Percentiles rank a stretch among this genome's conserved stretches.
These are phyloP conservation scores for Tauraco erythrolophus DNA, from an alignment of 2,113 vertebrate genomes.

Conservation along the genomic window DNA sequence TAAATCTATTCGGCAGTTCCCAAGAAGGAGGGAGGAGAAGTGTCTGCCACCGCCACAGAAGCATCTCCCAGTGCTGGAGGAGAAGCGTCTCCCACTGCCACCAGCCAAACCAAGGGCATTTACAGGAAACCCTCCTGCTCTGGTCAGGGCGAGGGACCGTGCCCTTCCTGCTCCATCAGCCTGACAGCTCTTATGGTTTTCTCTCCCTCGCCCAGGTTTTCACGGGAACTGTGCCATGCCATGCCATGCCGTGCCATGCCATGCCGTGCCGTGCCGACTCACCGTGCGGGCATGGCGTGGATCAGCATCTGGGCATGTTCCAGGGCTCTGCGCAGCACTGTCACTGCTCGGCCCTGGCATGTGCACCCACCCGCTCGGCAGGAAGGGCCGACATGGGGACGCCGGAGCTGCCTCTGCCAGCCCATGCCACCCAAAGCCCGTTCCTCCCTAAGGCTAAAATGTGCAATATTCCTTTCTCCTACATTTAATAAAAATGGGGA, in stretches of 20 bases:
- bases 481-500: neutral
- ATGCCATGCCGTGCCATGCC: too few species aligned
- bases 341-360: rapidly evolving
- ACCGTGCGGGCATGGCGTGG: rapidly evolving
- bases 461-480: neutral
- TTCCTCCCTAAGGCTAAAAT: rapidly evolving
- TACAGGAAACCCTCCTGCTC: neutral
- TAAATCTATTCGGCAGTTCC: neutral
- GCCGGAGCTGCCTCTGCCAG: neutral
- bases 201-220: neutral
- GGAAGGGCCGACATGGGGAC: rapidly evolving
- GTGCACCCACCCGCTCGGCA: neutral
- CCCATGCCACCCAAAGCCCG: rapidly evolving
- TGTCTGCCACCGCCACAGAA: neutral
- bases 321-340: neutral
- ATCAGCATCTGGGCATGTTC: rapidly evolving
- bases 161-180: neutral
- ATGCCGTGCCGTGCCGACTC: neutral
- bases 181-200: rapidly evolving
- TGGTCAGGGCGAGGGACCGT: rapidly evolving
- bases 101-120: neutral
- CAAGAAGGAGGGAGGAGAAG: neutral
- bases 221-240: neutral
- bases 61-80: neutral
- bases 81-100: neutral